Evolutionary conservation across 2,888 invertebrate genomes (phyloP).

Genomic region (Epirrhoe tristata): DNA sequence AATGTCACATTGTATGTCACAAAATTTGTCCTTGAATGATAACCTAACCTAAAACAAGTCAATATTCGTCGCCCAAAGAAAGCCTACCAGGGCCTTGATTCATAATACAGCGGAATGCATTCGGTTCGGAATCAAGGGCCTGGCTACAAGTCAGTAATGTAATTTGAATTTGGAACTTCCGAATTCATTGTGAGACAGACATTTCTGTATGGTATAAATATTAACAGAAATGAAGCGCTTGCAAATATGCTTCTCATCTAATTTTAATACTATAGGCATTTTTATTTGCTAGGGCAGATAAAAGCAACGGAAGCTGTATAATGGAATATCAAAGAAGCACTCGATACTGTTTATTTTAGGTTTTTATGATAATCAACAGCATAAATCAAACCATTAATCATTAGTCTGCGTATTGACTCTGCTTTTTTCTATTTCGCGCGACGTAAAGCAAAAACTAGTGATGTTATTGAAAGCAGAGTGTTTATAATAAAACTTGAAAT

Average conservation of each 20-base stretch:
- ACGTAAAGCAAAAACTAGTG: slow-evolving; percentile 30
- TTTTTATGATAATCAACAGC: slow-evolving; percentile 44
- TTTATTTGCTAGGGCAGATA: slow-evolving; percentile 31
- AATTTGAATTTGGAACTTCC: no score
- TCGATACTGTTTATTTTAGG: slow-evolving; percentile 50
- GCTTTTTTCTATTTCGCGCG: slow-evolving; percentile 49
- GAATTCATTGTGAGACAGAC: no score
- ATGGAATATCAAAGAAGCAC: slow-evolving; percentile 48
- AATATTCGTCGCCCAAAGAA: no score
- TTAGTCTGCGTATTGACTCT: slow-evolving; percentile 53
- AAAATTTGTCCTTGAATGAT: no score
- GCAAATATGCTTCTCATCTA: background rate
- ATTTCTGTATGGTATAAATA: no score
- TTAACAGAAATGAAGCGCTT: no score
- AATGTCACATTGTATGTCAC: no score
- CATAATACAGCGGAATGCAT: no score
- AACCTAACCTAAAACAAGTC: no score
- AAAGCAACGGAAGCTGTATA: slow-evolving; percentile 48
- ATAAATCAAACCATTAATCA: slow-evolving; percentile 66
- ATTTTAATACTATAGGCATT: background rate
- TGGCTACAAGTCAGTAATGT: no score
- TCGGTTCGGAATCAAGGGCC: no score
- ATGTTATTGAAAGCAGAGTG: slow-evolving; percentile 11
- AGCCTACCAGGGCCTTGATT: no score
- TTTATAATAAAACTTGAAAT: background rate